phyloP scores from a whole-genome alignment of 2,888 invertebrate species.

The Apoderus coryli region DNA sequence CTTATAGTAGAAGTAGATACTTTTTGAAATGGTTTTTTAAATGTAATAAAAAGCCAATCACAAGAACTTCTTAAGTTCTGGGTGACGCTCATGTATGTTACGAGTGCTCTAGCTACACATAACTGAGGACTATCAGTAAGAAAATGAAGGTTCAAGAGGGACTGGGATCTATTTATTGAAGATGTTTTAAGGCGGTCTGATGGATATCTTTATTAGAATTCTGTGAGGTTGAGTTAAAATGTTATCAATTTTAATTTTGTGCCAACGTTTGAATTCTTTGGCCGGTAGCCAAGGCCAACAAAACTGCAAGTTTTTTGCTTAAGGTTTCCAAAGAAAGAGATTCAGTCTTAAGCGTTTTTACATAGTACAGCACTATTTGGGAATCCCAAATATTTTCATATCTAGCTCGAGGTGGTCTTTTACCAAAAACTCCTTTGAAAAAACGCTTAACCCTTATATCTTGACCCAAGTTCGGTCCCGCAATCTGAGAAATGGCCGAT shows the following conservation, averaged over 20 bases:
- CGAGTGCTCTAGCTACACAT: not conserved
- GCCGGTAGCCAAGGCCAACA: not conserved
- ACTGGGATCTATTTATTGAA: not conserved
- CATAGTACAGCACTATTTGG: not conserved
- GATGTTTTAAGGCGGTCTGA: conserved; percentile 2
- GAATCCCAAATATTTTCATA: conserved; percentile 1
- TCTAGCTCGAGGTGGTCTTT: not conserved
- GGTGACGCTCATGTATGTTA: not conserved
- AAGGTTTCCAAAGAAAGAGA: not conserved
- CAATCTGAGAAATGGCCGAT: not conserved
- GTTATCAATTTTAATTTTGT: not conserved
- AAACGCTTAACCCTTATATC: not conserved
- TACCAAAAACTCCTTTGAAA: conserved; percentile 2
- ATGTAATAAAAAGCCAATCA: not conserved
- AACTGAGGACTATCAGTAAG: not conserved
- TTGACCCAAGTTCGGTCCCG: not conserved
- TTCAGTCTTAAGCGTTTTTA: not conserved
- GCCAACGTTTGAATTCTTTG: conserved; percentile 1
- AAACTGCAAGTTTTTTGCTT: not conserved
- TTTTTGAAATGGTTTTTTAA: not conserved
- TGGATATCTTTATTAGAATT: conserved; percentile 3
- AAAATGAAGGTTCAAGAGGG: not conserved
- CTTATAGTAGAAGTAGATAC: conserved; percentile 2
- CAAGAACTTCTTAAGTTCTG: not conserved
- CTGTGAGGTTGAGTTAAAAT: conserved; percentile 1